Conservation (phyloP, 2,113 vertebrate species). For the Astur gentilis region DNA sequence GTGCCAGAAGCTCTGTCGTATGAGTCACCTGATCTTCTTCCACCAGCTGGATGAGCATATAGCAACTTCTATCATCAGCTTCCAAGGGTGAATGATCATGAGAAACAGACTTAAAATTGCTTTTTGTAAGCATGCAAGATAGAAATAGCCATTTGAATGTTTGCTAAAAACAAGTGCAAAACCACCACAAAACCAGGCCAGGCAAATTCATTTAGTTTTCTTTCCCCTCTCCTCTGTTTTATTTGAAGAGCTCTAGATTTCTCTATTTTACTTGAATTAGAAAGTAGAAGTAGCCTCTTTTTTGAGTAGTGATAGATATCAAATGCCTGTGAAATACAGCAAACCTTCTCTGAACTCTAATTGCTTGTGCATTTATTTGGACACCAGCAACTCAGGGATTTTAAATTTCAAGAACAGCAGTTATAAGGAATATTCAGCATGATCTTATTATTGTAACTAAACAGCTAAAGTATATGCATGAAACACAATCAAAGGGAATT, state of each 20-base stretch:
- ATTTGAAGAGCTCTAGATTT: neutral
- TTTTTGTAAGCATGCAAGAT: neutral
- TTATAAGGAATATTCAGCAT: neutral
- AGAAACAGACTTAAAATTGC: constrained; percentile 33
- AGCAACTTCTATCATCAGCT: neutral
- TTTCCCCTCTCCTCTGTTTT: neutral
- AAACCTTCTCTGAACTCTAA: neutral
- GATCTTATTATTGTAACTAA: neutral
- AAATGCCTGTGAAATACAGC: neutral
- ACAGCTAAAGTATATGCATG: neutral
- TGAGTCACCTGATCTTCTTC: constrained; percentile 33
- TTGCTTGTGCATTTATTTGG: neutral
- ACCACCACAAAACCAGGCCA: neutral
- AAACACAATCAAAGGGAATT: neutral
- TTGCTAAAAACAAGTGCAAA: constrained; percentile 27
- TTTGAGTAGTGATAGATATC: neutral
- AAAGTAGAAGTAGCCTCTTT: neutral
- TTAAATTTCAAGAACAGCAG: neutral
- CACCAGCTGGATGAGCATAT: constrained; percentile 19
- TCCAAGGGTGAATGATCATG: neutral
- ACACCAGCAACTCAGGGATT: neutral
- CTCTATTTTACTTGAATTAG: neutral
- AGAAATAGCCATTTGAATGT: constrained; percentile 17
- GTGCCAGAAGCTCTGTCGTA: neutral
- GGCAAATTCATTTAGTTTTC: neutral